These are phyloP conservation scores for Serinus canaria DNA, from an alignment of 2,113 vertebrate genomes.

Conservation along the genomic window DNA sequence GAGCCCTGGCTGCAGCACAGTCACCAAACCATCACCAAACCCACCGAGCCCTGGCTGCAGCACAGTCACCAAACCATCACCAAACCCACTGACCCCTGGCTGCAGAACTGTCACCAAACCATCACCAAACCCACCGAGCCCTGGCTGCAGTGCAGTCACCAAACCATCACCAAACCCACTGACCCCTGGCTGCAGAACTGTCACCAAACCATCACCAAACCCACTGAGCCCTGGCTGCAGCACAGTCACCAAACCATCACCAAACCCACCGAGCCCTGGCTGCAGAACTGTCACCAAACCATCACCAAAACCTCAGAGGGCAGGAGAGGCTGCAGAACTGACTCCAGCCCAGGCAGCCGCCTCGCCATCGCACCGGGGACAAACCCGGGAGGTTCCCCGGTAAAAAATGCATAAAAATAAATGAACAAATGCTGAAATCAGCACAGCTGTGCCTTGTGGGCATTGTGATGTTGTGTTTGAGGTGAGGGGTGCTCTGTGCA, in stretches of 20 bases:
- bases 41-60: too few species aligned
- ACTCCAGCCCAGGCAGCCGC: not conserved
- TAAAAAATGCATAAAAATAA: not conserved
- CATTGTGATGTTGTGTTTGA: not conserved
- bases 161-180: too few species aligned
- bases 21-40: not conserved
- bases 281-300: not conserved
- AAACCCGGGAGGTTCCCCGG: not conserved
- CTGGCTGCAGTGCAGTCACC: too few species aligned
- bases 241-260: too few species aligned
- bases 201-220: not conserved
- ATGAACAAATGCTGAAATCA: not conserved
- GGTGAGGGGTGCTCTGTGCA: not conserved
- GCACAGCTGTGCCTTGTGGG: rapidly evolving
- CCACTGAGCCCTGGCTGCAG: too few species aligned
- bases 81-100: too few species aligned
- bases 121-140: not conserved
- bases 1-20: not conserved
- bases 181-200: not conserved
- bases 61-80: too few species aligned
- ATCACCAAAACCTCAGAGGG: not conserved
- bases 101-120: not conserved
- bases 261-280: too few species aligned
- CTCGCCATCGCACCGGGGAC: not conserved
- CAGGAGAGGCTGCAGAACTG: not conserved